Conservation (phyloP, 1,140 invertebrate species). For the Anastatus disparis region DNA sequence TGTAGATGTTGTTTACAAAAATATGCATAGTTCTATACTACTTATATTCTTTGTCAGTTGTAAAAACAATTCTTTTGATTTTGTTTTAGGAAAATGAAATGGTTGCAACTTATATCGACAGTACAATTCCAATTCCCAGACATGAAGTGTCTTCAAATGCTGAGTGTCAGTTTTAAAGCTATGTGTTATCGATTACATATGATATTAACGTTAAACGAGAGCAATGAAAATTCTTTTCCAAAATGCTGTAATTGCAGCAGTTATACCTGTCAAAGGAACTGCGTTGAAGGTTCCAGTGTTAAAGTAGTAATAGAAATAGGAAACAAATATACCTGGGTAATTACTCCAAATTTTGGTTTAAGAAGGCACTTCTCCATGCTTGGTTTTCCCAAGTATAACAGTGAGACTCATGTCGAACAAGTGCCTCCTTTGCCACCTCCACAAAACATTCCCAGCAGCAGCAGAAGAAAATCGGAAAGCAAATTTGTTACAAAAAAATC, state of each 20-base stretch:
- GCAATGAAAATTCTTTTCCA: slow-evolving; percentile 54
- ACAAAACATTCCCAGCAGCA: slow-evolving; percentile 54
- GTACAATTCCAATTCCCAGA: slow-evolving; percentile 64
- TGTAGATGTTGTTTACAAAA: too few species aligned
- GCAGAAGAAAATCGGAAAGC: slow-evolving; percentile 55
- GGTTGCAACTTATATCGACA: slow-evolving; percentile 62
- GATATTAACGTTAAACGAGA: slow-evolving; percentile 61
- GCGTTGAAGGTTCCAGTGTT: slow-evolving; percentile 61
- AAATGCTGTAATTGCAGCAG: slow-evolving; percentile 65
- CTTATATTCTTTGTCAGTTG: too few species aligned
- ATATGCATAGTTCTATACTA: too few species aligned
- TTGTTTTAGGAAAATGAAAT: slow-evolving; percentile 64
- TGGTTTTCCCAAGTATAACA: slow-evolving; percentile 64
- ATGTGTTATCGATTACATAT: slow-evolving; percentile 65
- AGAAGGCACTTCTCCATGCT: slow-evolving; percentile 64
- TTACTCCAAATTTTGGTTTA: slow-evolving; percentile 61
- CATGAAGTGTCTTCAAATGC: slow-evolving; percentile 61
- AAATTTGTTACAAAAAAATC: slow-evolving; percentile 58
- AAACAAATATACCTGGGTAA: slow-evolving; percentile 67
- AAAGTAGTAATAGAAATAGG: slow-evolving; percentile 68
- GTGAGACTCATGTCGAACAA: slow-evolving; percentile 55
- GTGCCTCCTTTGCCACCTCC: slow-evolving; percentile 47
- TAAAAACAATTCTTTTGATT: too few species aligned
- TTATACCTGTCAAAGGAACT: slow-evolving; percentile 65
- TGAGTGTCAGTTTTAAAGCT: slow-evolving; percentile 63